These are phyloP conservation scores for Belonocnema kinseyi DNA, from an alignment of 1,140 invertebrate genomes.

Conservation along the genomic window DNA sequence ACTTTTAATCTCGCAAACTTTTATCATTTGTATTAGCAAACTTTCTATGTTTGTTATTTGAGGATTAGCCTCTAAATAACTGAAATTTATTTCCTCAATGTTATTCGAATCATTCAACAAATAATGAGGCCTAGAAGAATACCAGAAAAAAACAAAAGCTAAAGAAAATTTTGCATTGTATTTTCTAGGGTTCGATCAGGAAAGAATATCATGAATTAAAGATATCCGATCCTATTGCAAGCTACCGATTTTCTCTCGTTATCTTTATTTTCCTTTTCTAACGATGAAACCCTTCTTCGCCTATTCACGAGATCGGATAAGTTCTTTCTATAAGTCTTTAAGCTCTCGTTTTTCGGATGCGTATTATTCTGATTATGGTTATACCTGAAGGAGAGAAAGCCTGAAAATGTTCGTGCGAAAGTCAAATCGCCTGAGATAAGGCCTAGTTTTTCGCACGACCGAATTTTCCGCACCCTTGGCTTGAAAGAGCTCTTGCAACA, in stretches of 20 bases:
- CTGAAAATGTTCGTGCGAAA: neutral
- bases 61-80: too few species aligned
- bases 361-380: slow-evolving; percentile 38
- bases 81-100: too few species aligned
- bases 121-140: too few species aligned
- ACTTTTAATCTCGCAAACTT: too few species aligned
- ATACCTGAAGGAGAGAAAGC: slow-evolving; percentile 1
- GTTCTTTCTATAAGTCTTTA: neutral
- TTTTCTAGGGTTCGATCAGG: neutral
- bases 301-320: slow-evolving; percentile 13
- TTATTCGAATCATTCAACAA: too few species aligned
- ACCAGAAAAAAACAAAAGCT: too few species aligned
- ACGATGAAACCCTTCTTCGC: neutral
- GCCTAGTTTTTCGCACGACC: slow-evolving; percentile 52
- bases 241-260: neutral
- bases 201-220: slow-evolving; percentile 6
- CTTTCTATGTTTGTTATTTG: too few species aligned
- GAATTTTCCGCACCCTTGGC: slow-evolving; percentile 54
- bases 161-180: too few species aligned
- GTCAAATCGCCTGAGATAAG: slow-evolving; percentile 45
- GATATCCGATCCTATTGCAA: neutral
- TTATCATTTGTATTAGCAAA: too few species aligned
- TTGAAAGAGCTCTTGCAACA: slow-evolving; percentile 36
- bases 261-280: neutral
- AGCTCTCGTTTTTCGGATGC: neutral